A percentile compares a stretch with the other conserved stretches of the same genome.
phyloP scores from a whole-genome alignment of 2,113 vertebrate species.

The Corythaeola cristata region DNA sequence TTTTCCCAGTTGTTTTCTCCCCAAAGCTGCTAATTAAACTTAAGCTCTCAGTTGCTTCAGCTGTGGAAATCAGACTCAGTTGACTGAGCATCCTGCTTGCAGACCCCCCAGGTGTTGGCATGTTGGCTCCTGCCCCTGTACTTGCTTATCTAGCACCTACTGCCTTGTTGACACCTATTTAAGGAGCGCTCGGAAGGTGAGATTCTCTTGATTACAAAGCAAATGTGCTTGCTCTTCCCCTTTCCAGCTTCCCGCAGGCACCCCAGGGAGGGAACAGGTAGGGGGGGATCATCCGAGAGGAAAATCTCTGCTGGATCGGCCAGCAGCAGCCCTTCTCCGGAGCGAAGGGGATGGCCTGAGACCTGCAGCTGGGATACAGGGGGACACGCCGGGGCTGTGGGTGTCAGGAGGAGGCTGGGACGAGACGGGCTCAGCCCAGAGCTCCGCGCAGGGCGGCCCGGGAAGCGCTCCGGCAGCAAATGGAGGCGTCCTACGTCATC shows the following conservation, averaged over 20 bases:
- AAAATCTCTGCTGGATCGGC: not conserved
- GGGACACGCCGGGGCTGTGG: not conserved
- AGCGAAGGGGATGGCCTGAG: not conserved
- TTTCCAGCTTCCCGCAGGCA: not conserved
- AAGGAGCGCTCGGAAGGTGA: not conserved
- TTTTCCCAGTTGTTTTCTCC: not conserved
- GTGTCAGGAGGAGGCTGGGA: slow-evolving; percentile 26
- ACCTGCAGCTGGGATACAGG: not conserved
- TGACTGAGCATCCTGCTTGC: not conserved
- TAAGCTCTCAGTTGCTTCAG: not conserved
- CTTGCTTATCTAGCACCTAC: not conserved
- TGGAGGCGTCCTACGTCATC: not conserved
- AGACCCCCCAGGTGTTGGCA: not conserved
- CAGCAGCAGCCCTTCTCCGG: not conserved
- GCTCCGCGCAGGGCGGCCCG: not conserved
- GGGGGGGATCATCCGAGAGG: not conserved
- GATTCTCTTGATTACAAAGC: not conserved
- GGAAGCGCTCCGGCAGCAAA: not conserved
- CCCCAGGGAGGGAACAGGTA: not conserved
- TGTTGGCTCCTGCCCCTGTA: slow-evolving; percentile 7
- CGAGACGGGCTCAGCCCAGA: not conserved
- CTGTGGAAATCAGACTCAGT: not conserved
- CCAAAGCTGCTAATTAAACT: not conserved
- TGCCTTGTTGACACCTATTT: not conserved
- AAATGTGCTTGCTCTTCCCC: not conserved